These are phyloP conservation scores for Caerostris extrusa DNA, from an alignment of 1,140 invertebrate genomes.

Conservation along the genomic window DNA sequence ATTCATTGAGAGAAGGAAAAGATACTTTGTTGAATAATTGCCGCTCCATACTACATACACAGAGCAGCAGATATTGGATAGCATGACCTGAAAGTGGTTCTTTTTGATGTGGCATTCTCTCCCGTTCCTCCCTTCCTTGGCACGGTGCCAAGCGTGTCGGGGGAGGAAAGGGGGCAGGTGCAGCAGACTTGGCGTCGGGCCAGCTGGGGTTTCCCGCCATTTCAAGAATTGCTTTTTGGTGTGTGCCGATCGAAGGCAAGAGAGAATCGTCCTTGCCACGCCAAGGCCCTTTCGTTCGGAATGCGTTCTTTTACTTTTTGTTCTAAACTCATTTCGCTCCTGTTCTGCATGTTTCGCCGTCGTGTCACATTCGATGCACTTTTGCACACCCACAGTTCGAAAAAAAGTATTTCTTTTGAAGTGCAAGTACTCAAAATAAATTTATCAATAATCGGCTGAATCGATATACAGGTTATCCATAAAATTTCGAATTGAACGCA, in stretches of 20 bases:
- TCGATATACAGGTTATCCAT: too few species aligned
- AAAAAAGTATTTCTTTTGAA: too few species aligned
- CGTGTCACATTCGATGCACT: too few species aligned
- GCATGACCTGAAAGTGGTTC: not conserved
- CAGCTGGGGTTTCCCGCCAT: slow-evolving; percentile 43
- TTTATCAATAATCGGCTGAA: too few species aligned
- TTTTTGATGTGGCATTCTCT: not conserved
- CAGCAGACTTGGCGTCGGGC: slow-evolving; percentile 45
- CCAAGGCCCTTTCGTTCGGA: not conserved
- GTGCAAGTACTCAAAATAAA: too few species aligned
- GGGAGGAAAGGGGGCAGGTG: not conserved
- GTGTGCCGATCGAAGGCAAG: not conserved
- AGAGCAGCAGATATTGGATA: not conserved
- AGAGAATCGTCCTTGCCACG: not conserved
- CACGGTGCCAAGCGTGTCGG: not conserved
- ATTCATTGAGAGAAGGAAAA: too few species aligned
- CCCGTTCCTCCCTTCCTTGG: not conserved
- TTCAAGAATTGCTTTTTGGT: not conserved
- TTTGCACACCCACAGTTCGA: too few species aligned
- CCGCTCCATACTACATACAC: too few species aligned
- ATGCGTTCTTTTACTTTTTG: not conserved
- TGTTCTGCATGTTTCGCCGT: not conserved
- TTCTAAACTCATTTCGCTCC: not conserved
- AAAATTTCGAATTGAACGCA: too few species aligned
- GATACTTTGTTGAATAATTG: too few species aligned